Evolutionary conservation across 1,140 invertebrate genomes (phyloP).

Genomic region (Sarcophaga bullata): DNA sequence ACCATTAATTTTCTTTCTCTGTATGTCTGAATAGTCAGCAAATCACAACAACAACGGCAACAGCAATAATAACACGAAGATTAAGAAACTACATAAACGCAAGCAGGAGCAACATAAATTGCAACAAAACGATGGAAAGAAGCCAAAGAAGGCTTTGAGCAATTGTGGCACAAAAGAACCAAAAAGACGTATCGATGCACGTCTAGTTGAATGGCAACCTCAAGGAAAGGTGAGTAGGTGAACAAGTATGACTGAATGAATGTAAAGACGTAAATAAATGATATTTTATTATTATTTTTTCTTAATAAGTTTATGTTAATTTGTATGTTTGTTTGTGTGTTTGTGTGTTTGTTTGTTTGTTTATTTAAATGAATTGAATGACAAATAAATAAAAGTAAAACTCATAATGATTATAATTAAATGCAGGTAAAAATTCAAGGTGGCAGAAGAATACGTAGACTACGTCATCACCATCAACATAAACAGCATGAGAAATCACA

Average conservation of each 20-base stretch:
- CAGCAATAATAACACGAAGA: constrained; percentile 30
- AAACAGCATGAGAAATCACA: constrained; percentile 27
- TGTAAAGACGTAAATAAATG: too few species aligned
- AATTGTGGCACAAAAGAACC: constrained; percentile 79
- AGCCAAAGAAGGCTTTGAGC: constrained; percentile 63
- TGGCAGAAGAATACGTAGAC: constrained; percentile 58
- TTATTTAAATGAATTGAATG: not conserved
- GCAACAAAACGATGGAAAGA: constrained; percentile 6
- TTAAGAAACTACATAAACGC: constrained; percentile 50
- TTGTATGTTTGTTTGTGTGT: too few species aligned
- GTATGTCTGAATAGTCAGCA: not conserved
- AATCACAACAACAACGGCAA: not conserved
- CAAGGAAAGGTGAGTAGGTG: constrained; percentile 54
- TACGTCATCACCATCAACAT: constrained; percentile 44
- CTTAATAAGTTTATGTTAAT: too few species aligned
- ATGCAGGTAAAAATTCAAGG: constrained; percentile 61
- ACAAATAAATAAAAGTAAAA: constrained; percentile 5
- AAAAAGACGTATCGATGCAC: constrained; percentile 68
- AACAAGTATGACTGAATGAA: not conserved
- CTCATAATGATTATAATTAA: not conserved
- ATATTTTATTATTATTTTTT: too few species aligned
- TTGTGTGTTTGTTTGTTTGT: not conserved
- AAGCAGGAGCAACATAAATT: constrained; percentile 45
- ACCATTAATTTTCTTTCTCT: not conserved
- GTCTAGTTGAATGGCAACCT: constrained; percentile 63